Conservation (phyloP, 2,888 invertebrate genomes). For the Dione juno region DNA sequence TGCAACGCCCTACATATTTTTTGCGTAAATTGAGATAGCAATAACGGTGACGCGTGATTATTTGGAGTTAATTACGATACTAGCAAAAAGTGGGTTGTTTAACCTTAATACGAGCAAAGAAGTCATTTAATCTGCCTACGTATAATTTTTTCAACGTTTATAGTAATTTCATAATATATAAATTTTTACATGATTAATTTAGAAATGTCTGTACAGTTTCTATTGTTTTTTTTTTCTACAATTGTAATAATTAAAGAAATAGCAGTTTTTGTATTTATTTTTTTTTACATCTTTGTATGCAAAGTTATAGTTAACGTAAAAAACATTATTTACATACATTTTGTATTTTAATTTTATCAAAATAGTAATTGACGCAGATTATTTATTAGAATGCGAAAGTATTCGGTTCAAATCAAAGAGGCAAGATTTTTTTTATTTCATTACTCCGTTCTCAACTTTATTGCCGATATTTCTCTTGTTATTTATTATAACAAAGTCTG, state of each 20-base stretch:
- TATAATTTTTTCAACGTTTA: background rate
- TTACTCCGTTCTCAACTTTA: too few relatives aligned
- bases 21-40: constrained; percentile 37
- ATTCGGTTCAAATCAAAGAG: background rate
- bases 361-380: background rate
- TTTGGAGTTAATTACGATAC: constrained; percentile 38
- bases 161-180: background rate
- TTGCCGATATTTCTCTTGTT: too few relatives aligned
- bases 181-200: background rate
- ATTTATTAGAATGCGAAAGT: background rate
- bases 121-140: constrained; percentile 3
- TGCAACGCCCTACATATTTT: constrained; percentile 38
- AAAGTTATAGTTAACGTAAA: background rate
- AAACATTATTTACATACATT: background rate
- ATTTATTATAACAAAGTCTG: too few relatives aligned
- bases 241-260: background rate
- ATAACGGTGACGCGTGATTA: constrained; percentile 38
- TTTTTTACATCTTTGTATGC: background rate
- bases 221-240: background rate
- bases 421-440: background rate
- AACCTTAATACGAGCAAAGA: constrained; percentile 23
- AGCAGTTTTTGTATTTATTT: background rate
- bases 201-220: background rate
- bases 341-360: background rate
- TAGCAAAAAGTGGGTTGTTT: constrained; percentile 29